Evolutionary conservation across 2,113 vertebrate genomes (phyloP).

Genomic region (Actinemys pallida): DNA sequence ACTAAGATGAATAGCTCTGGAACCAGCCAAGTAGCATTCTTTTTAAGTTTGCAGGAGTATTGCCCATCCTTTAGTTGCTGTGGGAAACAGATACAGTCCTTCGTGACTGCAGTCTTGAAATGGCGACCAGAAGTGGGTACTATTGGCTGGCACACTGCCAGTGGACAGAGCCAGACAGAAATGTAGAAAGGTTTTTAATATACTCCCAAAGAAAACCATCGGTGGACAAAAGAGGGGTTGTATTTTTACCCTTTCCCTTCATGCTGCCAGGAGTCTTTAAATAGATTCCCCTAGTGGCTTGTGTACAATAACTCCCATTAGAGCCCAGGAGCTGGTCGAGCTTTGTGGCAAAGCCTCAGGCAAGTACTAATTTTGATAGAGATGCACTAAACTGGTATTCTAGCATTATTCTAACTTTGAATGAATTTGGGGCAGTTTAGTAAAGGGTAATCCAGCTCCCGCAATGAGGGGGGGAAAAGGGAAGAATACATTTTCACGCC

Average conservation of each 20-base stretch:
- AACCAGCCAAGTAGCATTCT: neutral
- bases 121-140: constrained; percentile 73
- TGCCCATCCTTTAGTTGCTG: constrained; percentile 32
- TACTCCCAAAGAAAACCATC: constrained; percentile 76
- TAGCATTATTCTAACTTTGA: constrained; percentile 40
- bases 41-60: constrained; percentile 24
- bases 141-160: constrained; percentile 57
- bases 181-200: constrained; percentile 72
- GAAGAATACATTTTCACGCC: constrained; percentile 42
- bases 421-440: constrained; percentile 45
- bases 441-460: constrained; percentile 38
- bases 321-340: constrained; percentile 63
- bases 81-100: neutral
- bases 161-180: constrained; percentile 70
- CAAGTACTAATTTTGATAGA: constrained; percentile 62
- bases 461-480: constrained; percentile 34
- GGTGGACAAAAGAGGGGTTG: constrained; percentile 76
- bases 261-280: constrained; percentile 81
- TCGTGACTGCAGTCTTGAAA: constrained; percentile 24
- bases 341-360: constrained; percentile 37
- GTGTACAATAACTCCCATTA: constrained; percentile 78
- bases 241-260: constrained; percentile 81
- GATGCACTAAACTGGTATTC: constrained; percentile 53
- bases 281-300: constrained; percentile 74
- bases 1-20: constrained; percentile 39